Evolutionary conservation across 1,140 invertebrate species (phyloP).

Genomic region (Teleopsis dalmanni): DNA sequence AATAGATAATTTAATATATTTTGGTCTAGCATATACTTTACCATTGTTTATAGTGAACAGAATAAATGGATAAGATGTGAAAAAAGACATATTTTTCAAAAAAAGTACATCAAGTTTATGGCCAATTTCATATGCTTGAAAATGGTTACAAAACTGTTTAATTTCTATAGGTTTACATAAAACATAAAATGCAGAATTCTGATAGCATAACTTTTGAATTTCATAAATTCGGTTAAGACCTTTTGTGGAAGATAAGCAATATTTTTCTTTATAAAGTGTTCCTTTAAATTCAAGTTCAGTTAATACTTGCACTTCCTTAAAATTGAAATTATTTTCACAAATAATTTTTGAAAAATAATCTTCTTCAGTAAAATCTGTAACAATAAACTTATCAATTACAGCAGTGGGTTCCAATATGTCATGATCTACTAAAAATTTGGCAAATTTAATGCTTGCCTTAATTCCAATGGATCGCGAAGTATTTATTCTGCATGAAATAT

Average conservation of each 20-base stretch:
- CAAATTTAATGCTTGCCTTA: slow-evolving; percentile 9
- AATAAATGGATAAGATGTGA: background rate
- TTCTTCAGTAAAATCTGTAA: background rate
- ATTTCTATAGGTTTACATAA: background rate
- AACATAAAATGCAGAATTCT: background rate
- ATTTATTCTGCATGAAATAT: slow-evolving; percentile 7
- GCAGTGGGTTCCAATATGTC: slow-evolving; percentile 1
- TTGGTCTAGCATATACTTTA: background rate
- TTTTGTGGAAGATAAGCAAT: background rate
- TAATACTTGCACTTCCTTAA: background rate
- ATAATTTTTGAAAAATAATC: slow-evolving; percentile 1
- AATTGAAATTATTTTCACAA: slow-evolving; percentile 3
- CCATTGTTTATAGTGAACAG: background rate
- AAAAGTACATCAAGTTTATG: background rate
- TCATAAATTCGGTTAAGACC: background rate
- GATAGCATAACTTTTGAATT: slow-evolving; percentile 2
- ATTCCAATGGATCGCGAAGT: slow-evolving; percentile 2
- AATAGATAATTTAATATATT: background rate
- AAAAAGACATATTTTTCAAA: background rate
- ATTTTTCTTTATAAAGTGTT: slow-evolving; percentile 7
- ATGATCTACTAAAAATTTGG: slow-evolving; percentile 1
- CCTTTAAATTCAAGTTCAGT: slow-evolving; percentile 8
- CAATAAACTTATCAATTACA: background rate
- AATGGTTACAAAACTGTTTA: slow-evolving; percentile 3
- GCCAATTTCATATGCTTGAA: background rate